Evolutionary conservation across 2,888 invertebrate genomes (phyloP).

Genomic region (Drosophila nigricruria): DNA sequence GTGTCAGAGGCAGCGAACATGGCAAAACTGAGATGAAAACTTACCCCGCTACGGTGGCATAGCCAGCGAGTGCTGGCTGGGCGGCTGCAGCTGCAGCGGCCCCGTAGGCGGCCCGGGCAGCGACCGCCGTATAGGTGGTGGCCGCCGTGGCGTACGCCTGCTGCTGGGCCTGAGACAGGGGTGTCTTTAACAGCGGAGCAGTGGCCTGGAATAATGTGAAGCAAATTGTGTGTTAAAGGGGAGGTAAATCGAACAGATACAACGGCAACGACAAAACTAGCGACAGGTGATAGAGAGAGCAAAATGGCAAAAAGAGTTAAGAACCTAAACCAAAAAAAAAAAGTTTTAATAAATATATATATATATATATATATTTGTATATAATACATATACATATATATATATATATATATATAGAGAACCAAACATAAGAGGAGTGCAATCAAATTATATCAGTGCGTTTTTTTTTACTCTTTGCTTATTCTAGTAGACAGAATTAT

Average conservation of each 20-base stretch:
- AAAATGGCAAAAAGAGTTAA: conserved; percentile 67
- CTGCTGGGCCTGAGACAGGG: conserved; percentile 92
- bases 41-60: conserved; percentile 90
- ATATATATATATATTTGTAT: conserved; percentile 12
- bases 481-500: conserved; percentile 30
- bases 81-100: conserved; percentile 89
- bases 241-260: conserved; percentile 35
- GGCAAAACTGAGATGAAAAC: conserved; percentile 63
- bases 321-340: conserved; percentile 65
- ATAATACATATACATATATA: not conserved
- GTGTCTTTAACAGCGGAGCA: conserved; percentile 93
- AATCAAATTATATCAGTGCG: conserved; percentile 54
- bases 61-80: conserved; percentile 88
- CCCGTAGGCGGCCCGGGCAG: conserved; percentile 93
- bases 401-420: not conserved
- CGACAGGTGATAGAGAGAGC: conserved; percentile 66
- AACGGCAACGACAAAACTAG: conserved; percentile 80
- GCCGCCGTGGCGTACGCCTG: conserved; percentile 95
- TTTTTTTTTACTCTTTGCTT: conserved; percentile 18
- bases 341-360: conserved; percentile 3
- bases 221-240: conserved; percentile 61
- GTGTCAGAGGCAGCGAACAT: conserved; percentile 1
- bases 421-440: conserved; percentile 52
- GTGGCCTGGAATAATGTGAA: conserved; percentile 87
- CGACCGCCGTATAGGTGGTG: conserved; percentile 94